Evolutionary conservation across 2,888 invertebrate species (phyloP), one percentile per base, ranked within the genome.

Genomic region (Venusia cambrica): DNA sequence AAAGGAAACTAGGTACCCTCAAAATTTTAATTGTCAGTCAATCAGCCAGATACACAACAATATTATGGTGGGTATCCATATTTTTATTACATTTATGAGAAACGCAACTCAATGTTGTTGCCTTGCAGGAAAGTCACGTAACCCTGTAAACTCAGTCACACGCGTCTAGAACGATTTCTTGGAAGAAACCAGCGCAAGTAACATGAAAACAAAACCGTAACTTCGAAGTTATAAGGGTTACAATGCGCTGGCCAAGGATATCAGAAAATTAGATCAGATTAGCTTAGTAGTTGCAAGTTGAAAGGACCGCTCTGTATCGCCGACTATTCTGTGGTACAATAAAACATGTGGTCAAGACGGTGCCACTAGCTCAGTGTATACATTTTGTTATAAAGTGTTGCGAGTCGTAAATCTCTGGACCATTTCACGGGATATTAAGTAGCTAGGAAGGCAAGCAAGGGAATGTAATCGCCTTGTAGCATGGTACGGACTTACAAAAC

Each of bases 201-300:
- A 15, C 5, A n/a, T 2, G 5, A 1, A 3, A n/a, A n/a, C 30
- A 7, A 26, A 13, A 4, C 5, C 17, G 13, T 31, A 13, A n/a
- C 1, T 0, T n/a, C 1, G 1, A 5, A 4, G 1, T 5, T 1
- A 32, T 35, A 35, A 13, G 36, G 40, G 27, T 6, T 11, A 2
- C 12, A 30, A 6, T 11, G 9, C 2, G n/a, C 5, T 21, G 11
- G 11, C n/a, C 10, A 5, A 37, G 33, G 37, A 45, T 27, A 26
- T 36, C 42, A 38, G 30, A 52, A 57, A 64, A 61, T 52, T 34
- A 52, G 52, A 62, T 63, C 54, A 55, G 55, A 57, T 60, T 45
- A 52, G 31, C 16, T 12, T 25, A 28, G 29, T 32, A 21, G 29
- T 28, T 37, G 25, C 29, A 32, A 25, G 38, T 38, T 41, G 16